Evolutionary conservation across 1,140 invertebrate species (phyloP).

Genomic region (Micrasema minimum): DNA sequence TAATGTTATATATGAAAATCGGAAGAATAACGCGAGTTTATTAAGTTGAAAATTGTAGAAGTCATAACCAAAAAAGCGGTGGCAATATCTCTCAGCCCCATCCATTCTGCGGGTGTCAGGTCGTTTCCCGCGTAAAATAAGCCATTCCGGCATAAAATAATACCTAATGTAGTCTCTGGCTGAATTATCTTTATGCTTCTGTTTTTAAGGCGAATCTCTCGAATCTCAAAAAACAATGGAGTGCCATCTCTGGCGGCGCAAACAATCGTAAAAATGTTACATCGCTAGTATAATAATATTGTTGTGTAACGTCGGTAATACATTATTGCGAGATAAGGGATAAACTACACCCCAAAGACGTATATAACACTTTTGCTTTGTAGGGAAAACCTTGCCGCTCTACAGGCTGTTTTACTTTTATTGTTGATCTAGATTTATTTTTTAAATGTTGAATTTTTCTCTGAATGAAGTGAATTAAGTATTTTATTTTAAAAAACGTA

Average conservation of each 20-base stretch:
- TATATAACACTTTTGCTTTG: slow-evolving; percentile 53
- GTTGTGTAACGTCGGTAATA: slow-evolving; percentile 53
- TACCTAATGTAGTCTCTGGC: slow-evolving; percentile 40
- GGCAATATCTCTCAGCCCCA: slow-evolving; percentile 19
- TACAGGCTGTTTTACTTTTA: slow-evolving; percentile 11
- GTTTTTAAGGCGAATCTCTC: slow-evolving; percentile 49
- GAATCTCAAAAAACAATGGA: slow-evolving; percentile 53
- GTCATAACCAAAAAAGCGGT: slow-evolving; percentile 1
- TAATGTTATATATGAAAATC: too few relatives aligned
- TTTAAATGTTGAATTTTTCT: too few relatives aligned
- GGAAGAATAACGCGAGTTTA: slow-evolving; percentile 12
- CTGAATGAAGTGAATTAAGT: too few relatives aligned
- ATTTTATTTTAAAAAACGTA: too few relatives aligned
- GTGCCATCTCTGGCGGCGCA: slow-evolving; percentile 37
- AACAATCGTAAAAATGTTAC: slow-evolving; percentile 54
- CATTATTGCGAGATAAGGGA: slow-evolving; percentile 55
- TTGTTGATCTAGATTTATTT: too few relatives aligned
- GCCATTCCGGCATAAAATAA: slow-evolving; percentile 50
- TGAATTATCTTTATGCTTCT: slow-evolving; percentile 53
- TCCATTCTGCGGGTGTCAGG: slow-evolving; percentile 18
- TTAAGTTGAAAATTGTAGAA: slow-evolving; percentile 15
- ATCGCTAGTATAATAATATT: slow-evolving; percentile 53
- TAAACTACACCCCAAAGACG: slow-evolving; percentile 54
- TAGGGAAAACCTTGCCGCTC: slow-evolving; percentile 17
- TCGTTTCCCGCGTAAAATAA: slow-evolving; percentile 35